Percentiles rank a stretch among this genome's conserved stretches.
These are phyloP conservation scores for Formicarius rufipectus DNA, from an alignment of 2,113 vertebrate genomes.

Conservation along the genomic window DNA sequence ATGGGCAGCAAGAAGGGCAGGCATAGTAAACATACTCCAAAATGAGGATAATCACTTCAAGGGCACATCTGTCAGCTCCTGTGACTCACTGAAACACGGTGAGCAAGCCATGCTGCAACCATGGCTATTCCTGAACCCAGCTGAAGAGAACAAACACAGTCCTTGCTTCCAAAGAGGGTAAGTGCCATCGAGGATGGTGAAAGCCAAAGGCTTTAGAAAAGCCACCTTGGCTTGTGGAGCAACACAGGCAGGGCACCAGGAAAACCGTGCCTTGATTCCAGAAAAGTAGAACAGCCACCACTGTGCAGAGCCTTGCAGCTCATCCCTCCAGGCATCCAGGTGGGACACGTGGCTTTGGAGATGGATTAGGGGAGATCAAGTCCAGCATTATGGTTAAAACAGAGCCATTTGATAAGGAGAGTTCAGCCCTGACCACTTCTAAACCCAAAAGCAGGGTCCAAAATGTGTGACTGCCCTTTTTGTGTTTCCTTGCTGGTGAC, in stretches of 20 bases:
- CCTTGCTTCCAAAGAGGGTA: neutral
- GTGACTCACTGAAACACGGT: neutral
- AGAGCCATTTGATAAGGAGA: neutral
- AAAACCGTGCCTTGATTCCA: neutral
- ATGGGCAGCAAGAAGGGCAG: neutral
- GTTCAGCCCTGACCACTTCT: neutral
- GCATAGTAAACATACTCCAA: neutral
- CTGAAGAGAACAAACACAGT: neutral
- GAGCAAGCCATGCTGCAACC: neutral
- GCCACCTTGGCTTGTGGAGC: neutral
- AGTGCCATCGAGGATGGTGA: neutral
- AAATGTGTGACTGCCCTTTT: neutral
- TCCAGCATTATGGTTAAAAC: neutral
- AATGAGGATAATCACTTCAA: neutral
- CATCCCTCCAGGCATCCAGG: neutral
- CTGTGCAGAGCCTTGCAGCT: rapidly evolving
- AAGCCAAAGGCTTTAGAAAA: neutral
- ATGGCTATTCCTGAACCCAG: neutral
- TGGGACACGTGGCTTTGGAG: neutral
- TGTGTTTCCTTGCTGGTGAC: neutral
- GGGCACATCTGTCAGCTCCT: neutral
- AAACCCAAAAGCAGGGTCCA: neutral
- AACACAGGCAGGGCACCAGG: neutral
- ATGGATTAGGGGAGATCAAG: neutral
- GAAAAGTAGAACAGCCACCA: neutral